Evolutionary conservation across 2,888 invertebrate species (phyloP), one percentile per base, ranked within the genome.

Genomic region (Epinotia brunnichana): DNA sequence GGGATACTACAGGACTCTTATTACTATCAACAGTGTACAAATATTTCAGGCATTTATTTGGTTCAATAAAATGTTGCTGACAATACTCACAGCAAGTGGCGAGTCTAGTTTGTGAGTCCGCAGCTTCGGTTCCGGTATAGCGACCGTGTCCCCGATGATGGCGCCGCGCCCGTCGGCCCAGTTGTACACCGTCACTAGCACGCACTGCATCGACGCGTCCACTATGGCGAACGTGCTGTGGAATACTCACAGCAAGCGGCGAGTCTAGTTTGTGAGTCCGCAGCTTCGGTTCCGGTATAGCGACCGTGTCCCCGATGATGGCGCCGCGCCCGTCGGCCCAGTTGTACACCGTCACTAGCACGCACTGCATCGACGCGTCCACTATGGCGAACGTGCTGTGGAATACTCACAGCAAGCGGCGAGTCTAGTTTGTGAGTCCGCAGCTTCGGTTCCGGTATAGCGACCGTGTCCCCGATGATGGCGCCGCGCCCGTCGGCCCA

Each of bases 171-270:
- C 97, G 82, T 95, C 95, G 9, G 96, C 96, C 88, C 97, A 94
- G 92, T 98, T 98, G 90, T 97, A 98, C 60, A 98, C 95, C 0
- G 96, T 96, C 74, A 97, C 97, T 21, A 95, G 95, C 62, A 96
- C 90, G 83, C 97, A 97, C 1, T 93, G 92, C 88, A 95, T 94
- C 70, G 95, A 94, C 77, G 94, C 94, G 89, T 97, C 97, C 59
- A 97, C 94, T 83, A 97, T 88, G 81, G 97, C 97, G 89, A 97
- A 97, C 51, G 97, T 96, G 87, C 97, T 97, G 90, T 13, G 94
- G 89, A 76, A 35, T 64, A 17, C 39, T 74, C 74, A 90, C 89
- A 76, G 80, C 82, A 2, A 80, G 75, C 0, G 80, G 77, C 0
- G 81, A 81, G 0, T 83, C 83, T 24, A 94, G 87, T 15, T 95